Percentiles rank a stretch among this genome's conserved stretches.
Evolutionary conservation across 2,113 vertebrate genomes (phyloP).

Genomic region (mouse (Mus musculus)): DNA sequence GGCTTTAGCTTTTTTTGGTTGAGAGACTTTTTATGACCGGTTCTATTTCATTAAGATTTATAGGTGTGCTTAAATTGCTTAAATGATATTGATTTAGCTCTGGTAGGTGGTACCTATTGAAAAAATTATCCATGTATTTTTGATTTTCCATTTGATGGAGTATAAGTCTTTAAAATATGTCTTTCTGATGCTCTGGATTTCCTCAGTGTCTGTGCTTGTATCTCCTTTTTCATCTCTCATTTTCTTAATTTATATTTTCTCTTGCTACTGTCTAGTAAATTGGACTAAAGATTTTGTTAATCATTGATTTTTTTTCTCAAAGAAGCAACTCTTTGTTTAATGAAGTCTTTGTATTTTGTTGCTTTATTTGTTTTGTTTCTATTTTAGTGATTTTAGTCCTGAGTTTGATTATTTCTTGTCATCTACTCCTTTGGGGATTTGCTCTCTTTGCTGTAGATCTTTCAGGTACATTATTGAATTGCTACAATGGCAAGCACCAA

Average conservation of each 20-base stretch:
- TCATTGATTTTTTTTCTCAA: background rate
- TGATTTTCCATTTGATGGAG: background rate
- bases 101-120: background rate
- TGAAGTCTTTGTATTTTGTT: background rate
- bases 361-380: background rate
- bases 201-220: background rate
- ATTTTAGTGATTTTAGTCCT: background rate
- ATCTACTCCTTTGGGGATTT: background rate
- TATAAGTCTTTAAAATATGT: background rate
- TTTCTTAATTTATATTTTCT: background rate
- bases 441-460: background rate
- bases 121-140: background rate
- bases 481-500: background rate
- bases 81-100: background rate
- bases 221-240: background rate
- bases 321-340: background rate
- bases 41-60: background rate
- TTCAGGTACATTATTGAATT: background rate
- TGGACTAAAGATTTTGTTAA: background rate
- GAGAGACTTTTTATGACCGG: background rate
- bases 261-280: background rate
- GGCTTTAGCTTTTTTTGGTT: background rate
- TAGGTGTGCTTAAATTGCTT: background rate
- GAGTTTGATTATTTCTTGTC: background rate
- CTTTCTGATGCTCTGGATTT: background rate